Evolutionary conservation across 2,888 invertebrate genomes (phyloP).

Genomic region (Selenia dentaria): DNA sequence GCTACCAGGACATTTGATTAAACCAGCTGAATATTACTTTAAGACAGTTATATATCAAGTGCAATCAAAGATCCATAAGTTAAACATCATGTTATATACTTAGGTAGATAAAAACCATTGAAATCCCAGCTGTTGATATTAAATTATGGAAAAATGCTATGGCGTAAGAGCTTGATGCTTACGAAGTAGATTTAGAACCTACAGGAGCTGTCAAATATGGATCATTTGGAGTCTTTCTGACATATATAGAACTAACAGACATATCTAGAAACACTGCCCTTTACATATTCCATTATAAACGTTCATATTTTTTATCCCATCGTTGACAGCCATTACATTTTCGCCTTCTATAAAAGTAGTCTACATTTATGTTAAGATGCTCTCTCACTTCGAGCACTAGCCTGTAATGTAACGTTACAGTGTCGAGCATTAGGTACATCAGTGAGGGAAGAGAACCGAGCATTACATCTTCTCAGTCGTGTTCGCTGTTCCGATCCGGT

Average conservation of each 20-base stretch:
- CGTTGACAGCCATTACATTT: no score
- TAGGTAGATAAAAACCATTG: slow-evolving; percentile 19
- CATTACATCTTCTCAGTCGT: no score
- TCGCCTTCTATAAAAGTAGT: no score
- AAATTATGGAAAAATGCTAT: slow-evolving; percentile 12
- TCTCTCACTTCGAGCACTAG: no score
- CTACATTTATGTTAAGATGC: no score
- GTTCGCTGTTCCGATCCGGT: no score
- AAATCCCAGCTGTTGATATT: slow-evolving; percentile 28
- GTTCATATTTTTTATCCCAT: no score
- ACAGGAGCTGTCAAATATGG: slow-evolving; percentile 27
- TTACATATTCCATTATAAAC: background rate
- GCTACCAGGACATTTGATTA: slow-evolving; percentile 16
- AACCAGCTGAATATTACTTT: slow-evolving; percentile 11
- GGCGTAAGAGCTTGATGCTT: slow-evolving; percentile 27
- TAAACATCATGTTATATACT: slow-evolving; percentile 16
- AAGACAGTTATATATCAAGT: slow-evolving; percentile 18
- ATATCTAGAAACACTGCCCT: slow-evolving; percentile 33
- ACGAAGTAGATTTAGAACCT: slow-evolving; percentile 6
- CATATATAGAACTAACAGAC: slow-evolving; percentile 15
- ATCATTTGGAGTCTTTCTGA: slow-evolving; percentile 12
- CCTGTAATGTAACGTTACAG: no score
- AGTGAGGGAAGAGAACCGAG: no score
- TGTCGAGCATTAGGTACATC: no score
- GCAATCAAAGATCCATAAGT: slow-evolving; percentile 22